Conservation (phyloP, 2,113 vertebrate genomes). For the Loxodonta africana region DNA sequence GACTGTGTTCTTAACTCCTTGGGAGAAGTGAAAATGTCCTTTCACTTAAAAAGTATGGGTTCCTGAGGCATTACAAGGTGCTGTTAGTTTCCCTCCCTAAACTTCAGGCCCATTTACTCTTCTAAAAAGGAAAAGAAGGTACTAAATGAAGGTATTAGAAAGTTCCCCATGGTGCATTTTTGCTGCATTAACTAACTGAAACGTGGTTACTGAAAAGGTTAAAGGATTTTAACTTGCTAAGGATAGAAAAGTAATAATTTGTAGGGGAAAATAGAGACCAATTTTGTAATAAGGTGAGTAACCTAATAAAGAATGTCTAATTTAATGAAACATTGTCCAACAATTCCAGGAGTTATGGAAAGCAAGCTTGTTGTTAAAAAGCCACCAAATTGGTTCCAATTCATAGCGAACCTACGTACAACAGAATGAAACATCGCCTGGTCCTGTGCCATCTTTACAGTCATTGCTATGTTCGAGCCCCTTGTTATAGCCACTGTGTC, state of each 20-base stretch:
- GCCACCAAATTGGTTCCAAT: no score
- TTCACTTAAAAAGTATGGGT: conserved; percentile 48
- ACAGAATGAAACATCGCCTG: no score
- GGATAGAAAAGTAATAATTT: conserved; percentile 5
- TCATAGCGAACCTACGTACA: no score
- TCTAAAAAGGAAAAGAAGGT: background rate
- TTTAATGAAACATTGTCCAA: background rate
- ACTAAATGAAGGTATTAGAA: background rate
- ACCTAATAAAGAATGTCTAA: background rate
- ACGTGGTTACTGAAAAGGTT: background rate
- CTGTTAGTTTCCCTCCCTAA: background rate
- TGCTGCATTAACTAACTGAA: background rate
- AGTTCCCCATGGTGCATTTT: background rate
- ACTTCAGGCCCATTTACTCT: conserved; percentile 35
- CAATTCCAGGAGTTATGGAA: background rate
- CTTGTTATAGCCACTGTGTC: no score
- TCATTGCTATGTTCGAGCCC: no score
- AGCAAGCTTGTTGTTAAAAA: background rate
- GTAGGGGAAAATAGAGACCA: background rate
- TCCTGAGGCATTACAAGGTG: background rate
- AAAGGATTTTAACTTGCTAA: conserved; percentile 23
- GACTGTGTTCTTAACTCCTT: conserved; percentile 7
- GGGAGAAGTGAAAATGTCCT: conserved; percentile 13
- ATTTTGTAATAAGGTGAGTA: background rate
- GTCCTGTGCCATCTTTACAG: no score